These are phyloP conservation scores for Hoplias malabaricus DNA, from an alignment of 2,113 vertebrate species.

Conservation along the genomic window DNA sequence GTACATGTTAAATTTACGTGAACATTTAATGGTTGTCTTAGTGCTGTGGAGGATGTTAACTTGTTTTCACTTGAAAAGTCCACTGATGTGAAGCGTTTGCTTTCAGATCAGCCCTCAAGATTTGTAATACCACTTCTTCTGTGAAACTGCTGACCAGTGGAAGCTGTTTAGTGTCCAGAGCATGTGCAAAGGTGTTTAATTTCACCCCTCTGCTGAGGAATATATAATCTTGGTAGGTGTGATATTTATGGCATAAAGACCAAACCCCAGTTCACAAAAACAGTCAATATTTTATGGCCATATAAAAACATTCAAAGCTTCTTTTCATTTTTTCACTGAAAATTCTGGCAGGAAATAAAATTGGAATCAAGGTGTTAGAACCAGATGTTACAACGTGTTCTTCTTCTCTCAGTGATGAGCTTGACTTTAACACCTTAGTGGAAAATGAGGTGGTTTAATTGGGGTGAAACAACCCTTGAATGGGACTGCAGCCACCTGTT, in stretches of 20 bases:
- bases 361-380: constrained; percentile 46
- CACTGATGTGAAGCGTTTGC: too few species aligned
- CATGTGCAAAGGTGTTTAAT: constrained; percentile 20
- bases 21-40: too few species aligned
- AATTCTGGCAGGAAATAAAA: constrained; percentile 49
- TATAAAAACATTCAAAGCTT: constrained; percentile 65
- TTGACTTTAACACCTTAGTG: constrained; percentile 61
- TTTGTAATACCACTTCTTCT: background rate
- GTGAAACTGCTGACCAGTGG: background rate
- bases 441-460: constrained; percentile 58
- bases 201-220: constrained; percentile 60
- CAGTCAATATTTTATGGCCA: constrained; percentile 59
- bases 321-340: constrained; percentile 55
- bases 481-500: background rate
- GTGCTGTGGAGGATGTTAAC: too few species aligned
- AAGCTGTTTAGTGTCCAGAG: background rate
- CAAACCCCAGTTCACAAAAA: constrained; percentile 57
- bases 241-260: constrained; percentile 66
- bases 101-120: too few species aligned
- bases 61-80: too few species aligned
- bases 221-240: constrained; percentile 73
- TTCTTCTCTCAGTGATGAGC: constrained; percentile 58
- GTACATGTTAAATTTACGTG: too few species aligned
- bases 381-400: too few species aligned
- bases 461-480: constrained; percentile 34